These are phyloP conservation scores for Melitaea cinxia DNA, from an alignment of 1,140 invertebrate genomes.

Conservation along the genomic window DNA sequence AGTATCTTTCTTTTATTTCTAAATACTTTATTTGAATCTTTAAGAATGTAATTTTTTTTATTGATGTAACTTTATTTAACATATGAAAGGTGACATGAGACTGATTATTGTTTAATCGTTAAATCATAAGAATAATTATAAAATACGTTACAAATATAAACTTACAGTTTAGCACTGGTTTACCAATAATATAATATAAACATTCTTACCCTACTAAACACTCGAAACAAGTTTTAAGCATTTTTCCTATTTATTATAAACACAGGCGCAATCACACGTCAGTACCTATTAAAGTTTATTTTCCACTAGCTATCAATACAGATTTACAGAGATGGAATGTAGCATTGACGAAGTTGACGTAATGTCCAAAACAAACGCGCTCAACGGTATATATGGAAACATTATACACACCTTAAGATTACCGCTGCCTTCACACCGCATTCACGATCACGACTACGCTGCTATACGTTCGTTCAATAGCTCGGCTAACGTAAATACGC, in stretches of 20 bases:
- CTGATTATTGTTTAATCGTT: too few species aligned
- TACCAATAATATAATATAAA: neutral
- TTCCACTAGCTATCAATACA: conserved; percentile 39
- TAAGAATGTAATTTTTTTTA: too few species aligned
- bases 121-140: too few species aligned
- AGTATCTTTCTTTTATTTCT: too few species aligned
- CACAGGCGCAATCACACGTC: conserved; percentile 26
- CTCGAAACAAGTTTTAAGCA: conserved; percentile 73
- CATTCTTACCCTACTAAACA: conserved; percentile 50
- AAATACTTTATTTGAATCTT: too few species aligned
- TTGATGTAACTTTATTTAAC: too few species aligned
- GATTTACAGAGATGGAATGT: conserved; percentile 54
- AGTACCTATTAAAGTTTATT: conserved; percentile 34
- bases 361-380: conserved; percentile 71
- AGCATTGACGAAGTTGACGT: conserved; percentile 58
- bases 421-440: conserved; percentile 29
- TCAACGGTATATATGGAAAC: conserved; percentile 29
- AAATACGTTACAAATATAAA: too few species aligned
- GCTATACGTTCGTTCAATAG: neutral
- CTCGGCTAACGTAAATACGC: neutral
- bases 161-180: neutral
- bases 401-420: conserved; percentile 56
- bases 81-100: too few species aligned
- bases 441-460: conserved; percentile 1
- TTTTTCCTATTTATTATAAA: conserved; percentile 42